Percentiles rank a stretch among this genome's conserved stretches.
Evolutionary conservation across 2,797 vertebrate species (phyloP).

Genomic region (Tachyglossus aculeatus): DNA sequence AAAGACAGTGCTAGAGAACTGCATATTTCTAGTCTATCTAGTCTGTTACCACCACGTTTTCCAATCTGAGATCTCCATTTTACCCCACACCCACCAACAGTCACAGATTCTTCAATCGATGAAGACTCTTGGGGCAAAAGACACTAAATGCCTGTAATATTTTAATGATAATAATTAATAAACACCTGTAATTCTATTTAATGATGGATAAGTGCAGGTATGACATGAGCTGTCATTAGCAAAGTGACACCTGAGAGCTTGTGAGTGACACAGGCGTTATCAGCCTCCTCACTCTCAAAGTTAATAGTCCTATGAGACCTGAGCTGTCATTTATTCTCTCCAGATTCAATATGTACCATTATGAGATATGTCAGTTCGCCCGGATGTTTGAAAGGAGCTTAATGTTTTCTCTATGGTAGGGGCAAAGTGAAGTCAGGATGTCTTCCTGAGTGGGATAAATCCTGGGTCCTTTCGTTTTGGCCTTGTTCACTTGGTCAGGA

Average conservation of each 20-base stretch:
- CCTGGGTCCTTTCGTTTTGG: too few relatives aligned
- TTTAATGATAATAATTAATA: constrained; percentile 28
- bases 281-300: not conserved
- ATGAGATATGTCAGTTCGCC: constrained; percentile 4
- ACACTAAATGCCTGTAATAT: not conserved
- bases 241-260: not conserved
- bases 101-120: not conserved
- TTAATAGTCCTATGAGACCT: not conserved
- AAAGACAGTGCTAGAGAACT: too few relatives aligned
- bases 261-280: not conserved
- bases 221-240: not conserved
- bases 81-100: not conserved
- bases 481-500: too few relatives aligned
- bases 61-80: not conserved
- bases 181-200: constrained; percentile 9
- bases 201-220: constrained; percentile 7
- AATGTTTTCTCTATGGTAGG: not conserved
- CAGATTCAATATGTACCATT: not conserved
- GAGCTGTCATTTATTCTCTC: constrained; percentile 16
- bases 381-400: not conserved
- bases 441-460: too few relatives aligned
- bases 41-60: too few relatives aligned
- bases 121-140: not conserved
- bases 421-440: not conserved
- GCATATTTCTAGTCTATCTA: too few relatives aligned